phyloP scores from a whole-genome alignment of 2,113 vertebrate genomes.

The Dipodomys merriami region DNA sequence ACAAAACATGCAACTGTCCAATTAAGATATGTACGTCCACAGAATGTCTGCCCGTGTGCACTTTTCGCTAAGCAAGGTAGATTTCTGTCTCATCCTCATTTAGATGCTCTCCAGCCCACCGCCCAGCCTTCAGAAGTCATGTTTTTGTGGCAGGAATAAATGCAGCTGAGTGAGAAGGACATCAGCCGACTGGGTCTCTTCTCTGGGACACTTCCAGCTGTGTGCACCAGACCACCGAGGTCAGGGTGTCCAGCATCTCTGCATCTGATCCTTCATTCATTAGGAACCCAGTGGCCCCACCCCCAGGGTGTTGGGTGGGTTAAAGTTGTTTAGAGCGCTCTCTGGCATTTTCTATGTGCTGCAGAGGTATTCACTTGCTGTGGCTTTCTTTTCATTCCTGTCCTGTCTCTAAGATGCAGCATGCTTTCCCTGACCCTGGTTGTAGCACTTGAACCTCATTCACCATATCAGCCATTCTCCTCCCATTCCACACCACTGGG shows the following conservation, averaged over 20 bases:
- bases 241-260: accelerated
- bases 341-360: accelerated
- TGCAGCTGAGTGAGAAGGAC: neutral
- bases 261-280: neutral
- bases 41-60: neutral
- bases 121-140: neutral
- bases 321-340: too few species aligned
- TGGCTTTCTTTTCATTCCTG: too few species aligned
- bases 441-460: too few species aligned
- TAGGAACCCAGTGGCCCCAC: too few species aligned
- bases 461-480: too few species aligned
- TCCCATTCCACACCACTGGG: too few species aligned
- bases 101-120: neutral
- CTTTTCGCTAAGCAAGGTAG: neutral
- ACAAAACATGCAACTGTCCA: neutral
- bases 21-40: too few species aligned
- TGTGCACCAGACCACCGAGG: neutral
- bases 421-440: too few species aligned
- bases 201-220: accelerated
- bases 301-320: too few species aligned
- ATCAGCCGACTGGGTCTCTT: accelerated
- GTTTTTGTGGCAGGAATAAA: neutral
- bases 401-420: neutral
- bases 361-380: too few species aligned
- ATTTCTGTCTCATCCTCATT: neutral